A percentile compares a stretch with the other conserved stretches of the same genome.
phyloP scores from a whole-genome alignment of 2,888 invertebrate genomes.

The Dicyrtomina minuta region DNA sequence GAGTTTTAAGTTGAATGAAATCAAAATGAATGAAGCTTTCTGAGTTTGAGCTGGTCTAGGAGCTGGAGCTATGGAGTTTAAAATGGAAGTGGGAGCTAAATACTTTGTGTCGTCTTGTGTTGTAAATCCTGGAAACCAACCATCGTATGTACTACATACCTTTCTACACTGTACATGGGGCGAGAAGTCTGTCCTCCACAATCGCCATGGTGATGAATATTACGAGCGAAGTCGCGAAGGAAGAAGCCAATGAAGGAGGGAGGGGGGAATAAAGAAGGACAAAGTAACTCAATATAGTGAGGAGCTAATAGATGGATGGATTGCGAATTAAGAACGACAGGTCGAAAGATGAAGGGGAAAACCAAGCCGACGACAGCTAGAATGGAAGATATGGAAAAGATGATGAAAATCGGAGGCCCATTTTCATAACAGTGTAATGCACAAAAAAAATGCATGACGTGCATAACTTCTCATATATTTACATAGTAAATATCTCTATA shows the following conservation, averaged over 20 bases:
- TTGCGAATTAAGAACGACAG: constrained; percentile 31
- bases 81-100: too few relatives aligned
- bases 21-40: too few relatives aligned
- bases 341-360: constrained; percentile 33
- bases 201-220: constrained; percentile 25
- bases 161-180: too few relatives aligned
- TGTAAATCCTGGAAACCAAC: too few relatives aligned
- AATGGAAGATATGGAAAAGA: constrained; percentile 23
- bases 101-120: too few relatives aligned
- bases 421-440: background rate
- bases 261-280: constrained; percentile 1
- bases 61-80: too few relatives aligned
- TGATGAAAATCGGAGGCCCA: constrained; percentile 10
- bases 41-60: too few relatives aligned
- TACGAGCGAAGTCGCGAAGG: background rate
- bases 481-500: too few relatives aligned
- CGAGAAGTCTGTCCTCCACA: too few relatives aligned
- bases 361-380: constrained; percentile 11
- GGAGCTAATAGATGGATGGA: constrained; percentile 31
- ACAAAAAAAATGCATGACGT: background rate
- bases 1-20: too few relatives aligned
- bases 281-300: constrained; percentile 19
- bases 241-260: constrained; percentile 15
- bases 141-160: too few relatives aligned
- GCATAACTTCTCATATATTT: background rate